Evolutionary conservation across 1,140 invertebrate genomes (phyloP), one percentile per base, ranked within the genome.

Genomic region (Aphis gossypii): DNA sequence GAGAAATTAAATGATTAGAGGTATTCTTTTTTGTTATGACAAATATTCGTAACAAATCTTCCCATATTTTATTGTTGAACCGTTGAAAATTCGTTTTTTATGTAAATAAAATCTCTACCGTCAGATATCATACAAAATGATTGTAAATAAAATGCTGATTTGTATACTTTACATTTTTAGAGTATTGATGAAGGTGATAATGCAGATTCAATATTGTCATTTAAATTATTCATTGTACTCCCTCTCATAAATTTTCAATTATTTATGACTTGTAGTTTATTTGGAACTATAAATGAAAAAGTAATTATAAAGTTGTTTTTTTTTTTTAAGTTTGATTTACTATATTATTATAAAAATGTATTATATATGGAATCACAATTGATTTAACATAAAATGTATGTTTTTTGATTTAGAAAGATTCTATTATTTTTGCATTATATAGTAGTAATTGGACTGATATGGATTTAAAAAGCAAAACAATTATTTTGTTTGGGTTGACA

Each of bases 401-500:
- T n/a, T 23, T n/a, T 48, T 1, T 0, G 35, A 30, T 89, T 38
- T 14, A 92, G 90, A 92, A 92, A 92, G 44, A 92, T 51, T 38
- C 30, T 0, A 35, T 83, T 8, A 83, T 41, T 46, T 92, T 92
- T n/a, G 68, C 41, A 48, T n/a, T 92, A 30, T 91, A 68, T 21
- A 68, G 60, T 7, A 68, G 90, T 82, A 46, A 91, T 41, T 91
- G 90, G 90, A 92, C 44, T 8, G 9, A 48, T 20, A 68, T 48
- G 44, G 46, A 83, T 35, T 48, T 76, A 35, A 83, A 92, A 83
- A n/a, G 44, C 51, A 92, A 38, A 92, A 92, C 83, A n/a, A 21
- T 92, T 8, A 38, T 92, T 46, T 35, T 92, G n/a, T 46, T 82
- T 9, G 7, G n/a, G 11, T 35, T 92, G 68, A 76, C 9, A 25